phyloP scores from a whole-genome alignment of 2,888 invertebrate species.

The Epinotia nisella region DNA sequence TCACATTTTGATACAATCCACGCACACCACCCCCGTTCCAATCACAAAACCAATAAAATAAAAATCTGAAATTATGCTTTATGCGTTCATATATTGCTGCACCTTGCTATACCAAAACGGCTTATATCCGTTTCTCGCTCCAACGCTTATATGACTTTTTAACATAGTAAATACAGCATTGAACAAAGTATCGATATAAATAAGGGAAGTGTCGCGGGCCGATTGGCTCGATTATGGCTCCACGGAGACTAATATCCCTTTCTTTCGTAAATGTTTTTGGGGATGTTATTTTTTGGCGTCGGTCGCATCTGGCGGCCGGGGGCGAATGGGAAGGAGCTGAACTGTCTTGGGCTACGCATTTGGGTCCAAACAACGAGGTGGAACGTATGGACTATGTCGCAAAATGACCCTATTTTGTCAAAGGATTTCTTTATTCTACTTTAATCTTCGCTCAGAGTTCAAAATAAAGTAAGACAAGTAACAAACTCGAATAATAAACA shows the following conservation, averaged over 20 bases:
- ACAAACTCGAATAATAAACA: too few species aligned
- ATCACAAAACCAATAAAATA: slow-evolving; percentile 33
- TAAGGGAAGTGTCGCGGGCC: slow-evolving; percentile 76
- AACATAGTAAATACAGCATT: slow-evolving; percentile 59
- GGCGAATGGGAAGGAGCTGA: slow-evolving; percentile 71
- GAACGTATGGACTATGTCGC: slow-evolving; percentile 14
- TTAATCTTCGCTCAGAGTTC: too few species aligned
- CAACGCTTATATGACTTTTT: slow-evolving; percentile 55
- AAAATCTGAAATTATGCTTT: slow-evolving; percentile 36
- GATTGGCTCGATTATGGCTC: slow-evolving; percentile 84
- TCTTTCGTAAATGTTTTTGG: slow-evolving; percentile 81
- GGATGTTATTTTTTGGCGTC: slow-evolving; percentile 82
- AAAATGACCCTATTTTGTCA: background rate
- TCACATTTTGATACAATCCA: slow-evolving; percentile 28
- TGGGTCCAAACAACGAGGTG: slow-evolving; percentile 58
- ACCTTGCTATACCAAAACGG: slow-evolving; percentile 61
- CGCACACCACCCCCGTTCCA: slow-evolving; percentile 27
- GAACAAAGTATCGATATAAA: slow-evolving; percentile 73
- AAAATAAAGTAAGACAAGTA: too few species aligned
- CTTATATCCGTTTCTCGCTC: slow-evolving; percentile 51
- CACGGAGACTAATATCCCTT: slow-evolving; percentile 84
- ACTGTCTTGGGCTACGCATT: slow-evolving; percentile 70
- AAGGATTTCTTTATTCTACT: too few species aligned
- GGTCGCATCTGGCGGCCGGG: slow-evolving; percentile 79
- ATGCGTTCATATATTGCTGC: slow-evolving; percentile 26